phyloP scores from a whole-genome alignment of 2,888 invertebrate genomes.

The Drosophila meridionalis region DNA sequence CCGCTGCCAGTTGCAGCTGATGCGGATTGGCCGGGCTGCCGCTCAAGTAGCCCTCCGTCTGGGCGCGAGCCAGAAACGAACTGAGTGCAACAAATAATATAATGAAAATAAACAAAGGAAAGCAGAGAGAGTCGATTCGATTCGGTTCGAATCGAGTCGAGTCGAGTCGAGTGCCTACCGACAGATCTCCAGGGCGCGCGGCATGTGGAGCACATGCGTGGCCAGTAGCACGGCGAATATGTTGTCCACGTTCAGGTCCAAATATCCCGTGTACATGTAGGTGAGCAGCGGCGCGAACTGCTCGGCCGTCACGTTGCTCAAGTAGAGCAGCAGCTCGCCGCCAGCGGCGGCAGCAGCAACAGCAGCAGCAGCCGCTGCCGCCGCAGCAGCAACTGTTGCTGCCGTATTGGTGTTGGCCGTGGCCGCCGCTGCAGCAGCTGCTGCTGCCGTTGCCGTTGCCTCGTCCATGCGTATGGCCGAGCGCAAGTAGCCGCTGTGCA shows the following conservation, averaged over 20 bases:
- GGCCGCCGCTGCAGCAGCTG: constrained; percentile 24
- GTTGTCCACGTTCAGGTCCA: constrained; percentile 89
- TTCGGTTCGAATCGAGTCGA: background rate
- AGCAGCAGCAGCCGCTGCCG: constrained; percentile 8
- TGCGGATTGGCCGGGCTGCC: constrained; percentile 49
- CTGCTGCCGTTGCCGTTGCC: constrained; percentile 34
- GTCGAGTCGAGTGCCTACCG: constrained; percentile 70
- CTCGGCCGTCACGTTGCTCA: constrained; percentile 87
- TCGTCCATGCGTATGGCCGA: constrained; percentile 87
- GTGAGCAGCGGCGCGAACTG: constrained; percentile 89
- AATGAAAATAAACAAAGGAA: background rate
- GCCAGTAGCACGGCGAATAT: constrained; percentile 90
- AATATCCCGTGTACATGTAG: constrained; percentile 91
- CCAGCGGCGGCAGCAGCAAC: constrained; percentile 11
- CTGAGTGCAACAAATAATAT: constrained; percentile 69
- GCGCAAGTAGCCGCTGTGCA: constrained; percentile 90
- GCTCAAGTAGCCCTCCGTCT: constrained; percentile 83
- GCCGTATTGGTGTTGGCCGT: constrained; percentile 24
- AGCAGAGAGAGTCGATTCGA: background rate
- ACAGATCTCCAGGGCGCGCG: constrained; percentile 89
- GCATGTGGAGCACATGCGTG: constrained; percentile 91
- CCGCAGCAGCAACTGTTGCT: constrained; percentile 13
- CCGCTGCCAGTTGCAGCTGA: constrained; percentile 34
- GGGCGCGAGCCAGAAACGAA: constrained; percentile 87
- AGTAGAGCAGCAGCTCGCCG: constrained; percentile 83